A percentile compares a stretch with the other conserved stretches of the same genome.
phyloP scores from a whole-genome alignment of 2,113 vertebrate genomes.

The Anseranas semipalmata region DNA sequence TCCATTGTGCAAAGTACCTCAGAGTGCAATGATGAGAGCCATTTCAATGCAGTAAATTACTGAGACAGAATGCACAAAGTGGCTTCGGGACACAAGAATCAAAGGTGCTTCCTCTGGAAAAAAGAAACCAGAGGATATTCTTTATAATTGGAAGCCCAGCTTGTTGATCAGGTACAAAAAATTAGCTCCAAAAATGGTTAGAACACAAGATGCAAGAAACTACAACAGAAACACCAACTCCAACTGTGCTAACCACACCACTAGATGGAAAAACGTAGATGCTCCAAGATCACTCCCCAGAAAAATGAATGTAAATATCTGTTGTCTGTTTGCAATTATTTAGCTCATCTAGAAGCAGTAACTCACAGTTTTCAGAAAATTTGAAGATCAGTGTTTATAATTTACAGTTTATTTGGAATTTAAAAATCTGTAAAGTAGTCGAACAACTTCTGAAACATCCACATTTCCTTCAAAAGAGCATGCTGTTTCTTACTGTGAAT shows the following conservation, averaged over 20 bases:
- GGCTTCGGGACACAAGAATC: background rate
- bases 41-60: too few relatives aligned
- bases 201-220: background rate
- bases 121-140: background rate
- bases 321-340: background rate
- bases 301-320: background rate
- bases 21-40: background rate
- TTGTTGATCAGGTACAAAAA: background rate
- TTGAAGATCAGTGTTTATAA: background rate
- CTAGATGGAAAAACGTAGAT: background rate
- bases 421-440: background rate
- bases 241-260: too few relatives aligned
- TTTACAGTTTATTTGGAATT: background rate
- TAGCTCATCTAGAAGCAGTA: background rate
- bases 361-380: background rate
- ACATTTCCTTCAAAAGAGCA: background rate
- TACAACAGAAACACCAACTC: background rate
- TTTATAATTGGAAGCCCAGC: background rate
- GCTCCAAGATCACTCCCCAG: background rate
- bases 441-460: background rate
- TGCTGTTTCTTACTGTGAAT: background rate
- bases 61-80: background rate
- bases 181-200: background rate
- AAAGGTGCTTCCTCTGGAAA: background rate
- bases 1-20: background rate